A percentile compares a stretch with the other conserved stretches of the same genome.
These are phyloP conservation scores for Odontesthes bonariensis DNA, from an alignment of 2,113 vertebrate genomes.

Conservation along the genomic window DNA sequence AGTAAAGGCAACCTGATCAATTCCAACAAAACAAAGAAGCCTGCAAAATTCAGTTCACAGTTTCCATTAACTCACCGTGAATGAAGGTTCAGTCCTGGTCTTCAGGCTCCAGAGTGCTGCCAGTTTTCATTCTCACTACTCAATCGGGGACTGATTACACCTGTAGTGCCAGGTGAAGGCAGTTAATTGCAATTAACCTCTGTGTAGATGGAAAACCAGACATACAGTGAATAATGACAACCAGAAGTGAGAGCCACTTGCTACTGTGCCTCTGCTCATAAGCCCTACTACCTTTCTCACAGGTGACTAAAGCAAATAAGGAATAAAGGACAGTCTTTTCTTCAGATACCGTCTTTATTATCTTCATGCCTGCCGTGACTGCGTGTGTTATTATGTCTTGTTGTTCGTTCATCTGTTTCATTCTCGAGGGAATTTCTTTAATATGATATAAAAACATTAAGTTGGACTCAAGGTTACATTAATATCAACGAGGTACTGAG, in stretches of 20 bases:
- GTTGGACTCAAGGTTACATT: not conserved
- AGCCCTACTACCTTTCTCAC: not conserved
- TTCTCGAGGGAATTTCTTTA: too few relatives aligned
- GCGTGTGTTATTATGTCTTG: not conserved
- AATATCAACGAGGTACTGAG: not conserved
- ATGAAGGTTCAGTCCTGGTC: not conserved
- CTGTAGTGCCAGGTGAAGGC: conserved; percentile 52
- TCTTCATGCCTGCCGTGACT: not conserved
- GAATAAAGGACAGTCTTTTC: not conserved
- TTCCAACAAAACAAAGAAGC: not conserved
- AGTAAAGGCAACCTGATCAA: conserved; percentile 26
- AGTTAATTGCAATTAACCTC: conserved; percentile 55
- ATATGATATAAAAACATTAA: too few relatives aligned
- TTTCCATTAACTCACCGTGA: not conserved
- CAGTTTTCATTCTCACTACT: conserved; percentile 25
- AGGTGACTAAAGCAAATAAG: not conserved
- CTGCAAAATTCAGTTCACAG: not conserved
- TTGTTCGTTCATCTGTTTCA: not conserved
- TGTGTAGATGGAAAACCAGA: conserved; percentile 26
- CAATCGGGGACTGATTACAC: conserved; percentile 31
- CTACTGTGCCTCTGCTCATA: not conserved
- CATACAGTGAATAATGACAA: conserved; percentile 25
- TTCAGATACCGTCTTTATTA: too few relatives aligned
- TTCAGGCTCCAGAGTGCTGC: conserved; percentile 1
- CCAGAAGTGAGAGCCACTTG: not conserved